Evolutionary conservation across 2,113 vertebrate species (phyloP).

Genomic region (Aphelocoma coerulescens): DNA sequence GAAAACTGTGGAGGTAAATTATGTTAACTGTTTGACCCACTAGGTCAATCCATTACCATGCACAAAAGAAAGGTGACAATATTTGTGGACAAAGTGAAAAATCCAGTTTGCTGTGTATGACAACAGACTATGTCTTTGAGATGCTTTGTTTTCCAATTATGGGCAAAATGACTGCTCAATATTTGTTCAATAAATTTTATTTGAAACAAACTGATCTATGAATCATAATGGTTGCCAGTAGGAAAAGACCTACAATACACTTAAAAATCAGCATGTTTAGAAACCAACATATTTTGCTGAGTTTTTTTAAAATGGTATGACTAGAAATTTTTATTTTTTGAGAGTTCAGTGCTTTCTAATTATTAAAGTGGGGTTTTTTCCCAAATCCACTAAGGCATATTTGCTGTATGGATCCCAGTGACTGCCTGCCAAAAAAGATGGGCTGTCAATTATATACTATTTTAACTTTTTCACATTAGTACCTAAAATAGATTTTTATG

Average conservation of each 20-base stretch:
- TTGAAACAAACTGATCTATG: neutral
- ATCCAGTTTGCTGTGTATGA: neutral
- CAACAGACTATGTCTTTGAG: neutral
- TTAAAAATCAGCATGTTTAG: neutral
- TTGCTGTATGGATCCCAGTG: neutral
- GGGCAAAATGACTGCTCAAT: neutral
- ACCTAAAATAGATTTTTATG: neutral
- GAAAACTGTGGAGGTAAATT: neutral
- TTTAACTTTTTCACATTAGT: neutral
- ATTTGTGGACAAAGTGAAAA: neutral
- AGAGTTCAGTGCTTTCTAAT: neutral
- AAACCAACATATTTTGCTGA: neutral
- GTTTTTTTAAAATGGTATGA: fast-evolving
- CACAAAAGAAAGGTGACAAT: neutral
- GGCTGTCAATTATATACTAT: neutral
- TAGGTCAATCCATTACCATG: neutral
- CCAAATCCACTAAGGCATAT: neutral
- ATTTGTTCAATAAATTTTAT: neutral
- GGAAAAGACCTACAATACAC: neutral
- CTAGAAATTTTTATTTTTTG: neutral
- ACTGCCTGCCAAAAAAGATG: neutral
- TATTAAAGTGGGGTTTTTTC: fast-evolving
- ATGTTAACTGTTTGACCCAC: neutral
- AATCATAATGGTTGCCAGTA: neutral
- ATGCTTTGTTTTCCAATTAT: neutral